phyloP scores from a whole-genome alignment of 2,113 vertebrate species.

The Trogon surrucura region DNA sequence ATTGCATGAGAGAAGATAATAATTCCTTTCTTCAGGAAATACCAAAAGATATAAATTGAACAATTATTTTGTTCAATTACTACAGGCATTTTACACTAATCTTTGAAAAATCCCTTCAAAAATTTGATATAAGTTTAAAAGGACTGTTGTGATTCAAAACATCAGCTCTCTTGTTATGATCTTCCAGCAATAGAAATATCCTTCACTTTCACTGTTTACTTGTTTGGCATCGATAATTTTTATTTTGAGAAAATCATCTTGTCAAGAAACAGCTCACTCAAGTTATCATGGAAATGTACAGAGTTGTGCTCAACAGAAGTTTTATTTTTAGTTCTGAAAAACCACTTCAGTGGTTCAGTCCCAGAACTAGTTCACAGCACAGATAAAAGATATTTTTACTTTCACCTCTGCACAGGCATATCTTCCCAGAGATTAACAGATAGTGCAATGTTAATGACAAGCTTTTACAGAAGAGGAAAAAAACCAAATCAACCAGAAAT shows the following conservation, averaged over 20 bases:
- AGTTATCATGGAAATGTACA: not conserved
- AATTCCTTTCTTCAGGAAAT: not conserved
- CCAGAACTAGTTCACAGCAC: slow-evolving; percentile 42
- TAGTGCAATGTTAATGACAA: not conserved
- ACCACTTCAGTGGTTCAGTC: not conserved
- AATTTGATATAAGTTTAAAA: not conserved
- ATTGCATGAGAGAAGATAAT: not conserved
- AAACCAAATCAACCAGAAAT: not conserved
- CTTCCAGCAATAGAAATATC: not conserved
- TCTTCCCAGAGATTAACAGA: not conserved
- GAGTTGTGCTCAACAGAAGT: not conserved
- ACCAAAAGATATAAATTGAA: not conserved
- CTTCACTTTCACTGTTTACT: not conserved
- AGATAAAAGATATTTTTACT: slow-evolving; percentile 37
- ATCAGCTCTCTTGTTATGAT: not conserved
- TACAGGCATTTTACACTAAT: not conserved
- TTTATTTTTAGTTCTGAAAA: slow-evolving; percentile 56
- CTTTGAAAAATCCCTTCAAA: not conserved
- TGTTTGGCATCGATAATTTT: not conserved
- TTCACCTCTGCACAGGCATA: not conserved
- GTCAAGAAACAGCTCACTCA: not conserved
- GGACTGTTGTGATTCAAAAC: not conserved
- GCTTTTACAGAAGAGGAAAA: not conserved
- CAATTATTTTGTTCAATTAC: not conserved
- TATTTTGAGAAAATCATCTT: not conserved